Percentiles rank a stretch among this genome's conserved stretches.
phyloP scores from a whole-genome alignment of 1,140 invertebrate genomes.

The Trichonephila clavipes region DNA sequence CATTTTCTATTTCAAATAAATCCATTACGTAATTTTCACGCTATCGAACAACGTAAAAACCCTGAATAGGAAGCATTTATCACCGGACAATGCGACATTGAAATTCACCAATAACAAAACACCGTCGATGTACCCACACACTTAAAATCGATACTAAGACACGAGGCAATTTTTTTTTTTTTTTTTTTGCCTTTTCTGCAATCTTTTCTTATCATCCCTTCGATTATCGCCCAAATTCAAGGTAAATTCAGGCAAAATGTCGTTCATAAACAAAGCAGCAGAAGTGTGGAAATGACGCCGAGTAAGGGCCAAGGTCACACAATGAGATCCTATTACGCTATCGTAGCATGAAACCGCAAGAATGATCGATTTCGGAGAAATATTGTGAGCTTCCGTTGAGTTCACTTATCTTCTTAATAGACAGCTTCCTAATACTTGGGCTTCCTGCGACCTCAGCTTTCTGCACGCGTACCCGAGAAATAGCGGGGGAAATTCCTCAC shows the following conservation, averaged over 20 bases:
- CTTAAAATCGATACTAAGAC: background rate
- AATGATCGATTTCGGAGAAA: conserved; percentile 33
- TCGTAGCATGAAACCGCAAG: conserved; percentile 18
- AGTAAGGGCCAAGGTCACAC: conserved; percentile 1
- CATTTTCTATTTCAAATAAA: too few species aligned
- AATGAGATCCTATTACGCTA: conserved; percentile 24
- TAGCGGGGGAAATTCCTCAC: too few species aligned
- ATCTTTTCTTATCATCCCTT: background rate
- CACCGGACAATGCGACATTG: too few species aligned
- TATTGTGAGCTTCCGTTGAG: conserved; percentile 16
- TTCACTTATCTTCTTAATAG: conserved; percentile 35
- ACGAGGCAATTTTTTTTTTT: background rate
- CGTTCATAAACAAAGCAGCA: background rate
- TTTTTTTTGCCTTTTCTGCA: background rate
- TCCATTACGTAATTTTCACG: too few species aligned
- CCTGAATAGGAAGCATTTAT: too few species aligned
- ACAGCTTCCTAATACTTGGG: conserved; percentile 18
- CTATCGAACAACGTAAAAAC: too few species aligned
- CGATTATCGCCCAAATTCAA: background rate
- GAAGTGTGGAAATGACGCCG: too few species aligned
- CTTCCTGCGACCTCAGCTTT: background rate
- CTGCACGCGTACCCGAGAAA: background rate
- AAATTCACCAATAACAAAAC: background rate
- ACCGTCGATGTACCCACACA: background rate
- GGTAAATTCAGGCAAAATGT: background rate